Percentiles rank a stretch among this genome's conserved stretches.
These are phyloP conservation scores for Vulpes ferrilata DNA, from an alignment of 2,113 vertebrate species.

Conservation along the genomic window DNA sequence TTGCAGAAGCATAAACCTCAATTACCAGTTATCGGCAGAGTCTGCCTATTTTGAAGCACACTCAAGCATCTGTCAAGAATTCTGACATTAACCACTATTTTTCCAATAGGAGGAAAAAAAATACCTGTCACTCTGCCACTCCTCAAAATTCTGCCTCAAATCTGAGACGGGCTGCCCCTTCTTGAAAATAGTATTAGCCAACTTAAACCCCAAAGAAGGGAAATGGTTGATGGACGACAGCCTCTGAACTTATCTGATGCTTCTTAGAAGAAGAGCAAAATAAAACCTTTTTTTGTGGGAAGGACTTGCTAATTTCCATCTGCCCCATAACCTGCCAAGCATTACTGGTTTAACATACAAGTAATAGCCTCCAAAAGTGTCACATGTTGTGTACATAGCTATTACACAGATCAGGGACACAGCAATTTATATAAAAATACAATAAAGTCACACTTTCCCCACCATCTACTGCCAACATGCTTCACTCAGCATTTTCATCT, in stretches of 20 bases:
- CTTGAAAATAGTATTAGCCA: neutral
- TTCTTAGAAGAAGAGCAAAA: neutral
- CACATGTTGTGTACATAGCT: neutral
- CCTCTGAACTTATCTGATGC: neutral
- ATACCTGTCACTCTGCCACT: neutral
- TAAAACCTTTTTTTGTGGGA: neutral
- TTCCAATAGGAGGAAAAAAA: neutral
- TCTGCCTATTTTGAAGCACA: neutral
- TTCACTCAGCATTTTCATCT: neutral
- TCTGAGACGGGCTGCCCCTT: neutral
- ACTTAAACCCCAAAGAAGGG: neutral
- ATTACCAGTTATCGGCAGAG: neutral
- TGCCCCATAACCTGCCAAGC: neutral
- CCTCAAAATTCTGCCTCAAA: neutral
- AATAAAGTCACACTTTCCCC: neutral
- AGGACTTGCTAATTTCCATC: neutral
- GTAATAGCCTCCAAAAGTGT: neutral
- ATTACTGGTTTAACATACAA: neutral
- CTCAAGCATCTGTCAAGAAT: constrained; percentile 20
- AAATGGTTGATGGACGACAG: neutral
- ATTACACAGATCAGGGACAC: neutral
- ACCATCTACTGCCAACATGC: neutral
- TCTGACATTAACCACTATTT: neutral
- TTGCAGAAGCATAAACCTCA: constrained; percentile 25
- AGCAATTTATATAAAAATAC: neutral